Evolutionary conservation across 1,140 invertebrate genomes (phyloP).

Genomic region (Caenorhabditis elegans): WBcel235 BX284604.4:2465001-2465500

Average conservation of each 20-base stretch:
- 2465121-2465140: neutral
- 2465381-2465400: constrained; percentile 1
- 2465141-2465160: constrained; percentile 41
- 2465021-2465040: constrained; percentile 66
- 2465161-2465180: constrained; percentile 32
- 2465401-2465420: too few species aligned
- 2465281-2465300: neutral
- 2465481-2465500: too few species aligned
- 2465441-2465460: too few species aligned
- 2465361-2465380: constrained; percentile 6
- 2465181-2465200: constrained; percentile 26
- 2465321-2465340: constrained; percentile 3
- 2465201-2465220: too few species aligned
- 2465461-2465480: too few species aligned
- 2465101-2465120: constrained; percentile 55
- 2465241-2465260: constrained; percentile 20
- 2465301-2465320: constrained; percentile 16
- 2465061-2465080: constrained; percentile 52
- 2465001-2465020: constrained; percentile 63
- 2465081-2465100: constrained; percentile 59
- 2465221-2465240: too few species aligned
- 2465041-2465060: too few species aligned
- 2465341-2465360: neutral
- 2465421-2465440: too few species aligned
- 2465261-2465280: neutral